Conservation (phyloP, 2,888 invertebrate genomes). For the Eupithecia subumbrata region DNA sequence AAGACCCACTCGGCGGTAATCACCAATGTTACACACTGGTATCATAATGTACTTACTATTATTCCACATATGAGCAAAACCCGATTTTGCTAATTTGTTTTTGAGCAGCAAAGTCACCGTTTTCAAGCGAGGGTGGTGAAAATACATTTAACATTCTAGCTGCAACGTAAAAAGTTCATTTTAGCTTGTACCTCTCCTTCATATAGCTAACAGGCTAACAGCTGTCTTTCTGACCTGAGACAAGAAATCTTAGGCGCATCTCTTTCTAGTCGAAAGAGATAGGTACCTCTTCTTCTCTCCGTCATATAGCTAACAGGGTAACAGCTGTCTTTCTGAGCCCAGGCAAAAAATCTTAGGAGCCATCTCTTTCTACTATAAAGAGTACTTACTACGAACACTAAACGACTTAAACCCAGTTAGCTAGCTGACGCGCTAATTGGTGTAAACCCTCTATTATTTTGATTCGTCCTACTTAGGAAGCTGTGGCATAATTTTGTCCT, state of each 20-base stretch:
- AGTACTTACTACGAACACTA: too few species aligned
- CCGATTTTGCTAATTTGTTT: too few species aligned
- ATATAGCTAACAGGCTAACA: background rate
- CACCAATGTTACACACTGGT: too few species aligned
- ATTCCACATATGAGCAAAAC: too few species aligned
- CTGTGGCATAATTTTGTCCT: slow-evolving; percentile 13
- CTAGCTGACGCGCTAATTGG: background rate
- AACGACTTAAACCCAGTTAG: background rate
- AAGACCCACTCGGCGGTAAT: too few species aligned
- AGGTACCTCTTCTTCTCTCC: background rate
- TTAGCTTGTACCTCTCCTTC: background rate
- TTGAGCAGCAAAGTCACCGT: too few species aligned
- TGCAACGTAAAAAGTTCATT: too few species aligned
- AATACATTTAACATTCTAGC: too few species aligned
- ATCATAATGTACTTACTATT: too few species aligned
- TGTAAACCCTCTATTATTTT: background rate
- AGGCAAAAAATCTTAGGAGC: too few species aligned
- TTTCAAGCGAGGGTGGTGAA: too few species aligned
- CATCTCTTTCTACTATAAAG: background rate
- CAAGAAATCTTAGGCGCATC: background rate
- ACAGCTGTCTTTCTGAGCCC: background rate
- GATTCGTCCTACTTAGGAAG: slow-evolving; percentile 18
- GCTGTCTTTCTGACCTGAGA: background rate
- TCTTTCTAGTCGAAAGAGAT: background rate
- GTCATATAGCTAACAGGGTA: background rate